A percentile compares a stretch with the other conserved stretches of the same genome.
Evolutionary conservation across 2,797 vertebrate species (phyloP).

Genomic region (Nothura maculosa): DNA sequence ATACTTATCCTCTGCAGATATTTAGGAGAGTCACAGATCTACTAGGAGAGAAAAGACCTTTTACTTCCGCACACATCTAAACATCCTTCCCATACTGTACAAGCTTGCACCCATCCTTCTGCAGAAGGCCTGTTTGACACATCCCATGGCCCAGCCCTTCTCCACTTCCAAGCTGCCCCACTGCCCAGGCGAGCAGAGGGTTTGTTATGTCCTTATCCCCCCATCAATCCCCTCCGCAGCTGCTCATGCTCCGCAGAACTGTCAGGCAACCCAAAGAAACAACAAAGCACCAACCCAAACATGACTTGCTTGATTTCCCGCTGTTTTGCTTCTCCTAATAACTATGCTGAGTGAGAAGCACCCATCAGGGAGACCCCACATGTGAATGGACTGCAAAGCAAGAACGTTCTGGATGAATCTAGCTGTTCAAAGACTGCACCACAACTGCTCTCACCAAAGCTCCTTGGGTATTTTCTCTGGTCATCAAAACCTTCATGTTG

Average conservation of each 20-base stretch:
- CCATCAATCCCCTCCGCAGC: not conserved
- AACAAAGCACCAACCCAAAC: not conserved
- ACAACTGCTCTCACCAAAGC: not conserved
- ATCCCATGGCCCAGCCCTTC: not conserved
- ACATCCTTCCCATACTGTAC: not conserved
- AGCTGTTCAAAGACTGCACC: not conserved
- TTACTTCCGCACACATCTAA: not conserved
- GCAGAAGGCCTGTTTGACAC: not conserved
- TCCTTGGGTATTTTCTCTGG: not conserved
- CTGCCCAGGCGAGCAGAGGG: not conserved
- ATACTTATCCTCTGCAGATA: not conserved
- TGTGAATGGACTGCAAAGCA: not conserved
- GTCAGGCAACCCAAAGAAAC: rapidly evolving
- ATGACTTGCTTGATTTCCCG: not conserved
- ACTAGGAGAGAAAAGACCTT: not conserved
- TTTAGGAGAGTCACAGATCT: not conserved
- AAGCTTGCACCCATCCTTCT: not conserved
- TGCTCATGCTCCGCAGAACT: not conserved
- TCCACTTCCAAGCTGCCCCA: not conserved
- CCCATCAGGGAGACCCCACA: not conserved
- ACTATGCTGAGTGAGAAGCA: not conserved
- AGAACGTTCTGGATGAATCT: not conserved
- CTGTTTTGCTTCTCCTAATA: not conserved
- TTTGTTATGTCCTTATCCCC: rapidly evolving
- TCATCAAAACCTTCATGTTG: not conserved